A percentile compares a stretch with the other conserved stretches of the same genome.
phyloP scores from a whole-genome alignment of 2,797 vertebrate genomes.

The Falco peregrinus region DNA sequence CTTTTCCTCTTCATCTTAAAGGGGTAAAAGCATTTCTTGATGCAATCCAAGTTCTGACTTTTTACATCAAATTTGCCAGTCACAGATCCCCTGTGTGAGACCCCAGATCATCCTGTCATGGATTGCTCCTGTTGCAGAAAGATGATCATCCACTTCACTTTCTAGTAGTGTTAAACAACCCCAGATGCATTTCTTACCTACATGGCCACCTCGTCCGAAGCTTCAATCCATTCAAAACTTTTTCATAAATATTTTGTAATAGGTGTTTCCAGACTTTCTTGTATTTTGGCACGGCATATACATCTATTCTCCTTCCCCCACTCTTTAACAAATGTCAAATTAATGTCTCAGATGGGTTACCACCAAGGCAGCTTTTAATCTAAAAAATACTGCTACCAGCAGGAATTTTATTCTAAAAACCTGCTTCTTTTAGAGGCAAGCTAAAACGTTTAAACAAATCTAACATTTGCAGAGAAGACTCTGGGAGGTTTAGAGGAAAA shows the following conservation, averaged over 20 bases:
- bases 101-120: background rate
- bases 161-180: background rate
- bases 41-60: background rate
- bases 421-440: background rate
- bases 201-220: background rate
- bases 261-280: background rate
- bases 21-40: background rate
- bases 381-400: constrained; percentile 1
- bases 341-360: background rate
- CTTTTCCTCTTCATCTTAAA: background rate
- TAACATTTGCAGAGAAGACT: constrained; percentile 7
- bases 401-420: background rate
- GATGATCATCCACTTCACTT: background rate
- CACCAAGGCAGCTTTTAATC: constrained; percentile 7
- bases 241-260: background rate
- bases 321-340: background rate
- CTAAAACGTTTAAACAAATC: constrained; percentile 31
- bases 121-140: background rate
- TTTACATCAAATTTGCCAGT: background rate
- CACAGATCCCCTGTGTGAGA: background rate
- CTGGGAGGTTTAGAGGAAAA: constrained; percentile 10
- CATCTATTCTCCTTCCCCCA: background rate
- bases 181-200: background rate
- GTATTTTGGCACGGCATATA: background rate
- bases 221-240: background rate